phyloP scores from a whole-genome alignment of 2,888 invertebrate species.

The Ernsta delagoae region DNA sequence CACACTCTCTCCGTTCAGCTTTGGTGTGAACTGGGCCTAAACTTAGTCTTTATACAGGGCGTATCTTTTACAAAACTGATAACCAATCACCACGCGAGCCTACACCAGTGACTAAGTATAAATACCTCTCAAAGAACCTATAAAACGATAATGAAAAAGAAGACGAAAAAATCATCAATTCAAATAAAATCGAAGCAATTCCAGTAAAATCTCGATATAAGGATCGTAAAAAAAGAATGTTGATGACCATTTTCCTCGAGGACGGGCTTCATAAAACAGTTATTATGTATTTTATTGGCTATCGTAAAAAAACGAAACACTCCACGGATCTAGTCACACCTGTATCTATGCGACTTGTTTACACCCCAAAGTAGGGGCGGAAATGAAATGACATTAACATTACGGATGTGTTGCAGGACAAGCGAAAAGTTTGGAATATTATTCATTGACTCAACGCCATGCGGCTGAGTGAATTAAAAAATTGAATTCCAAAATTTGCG shows the following conservation, averaged over 20 bases:
- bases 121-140: constrained; percentile 1
- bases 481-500: too few species aligned
- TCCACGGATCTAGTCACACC: not conserved
- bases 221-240: constrained; percentile 7
- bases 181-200: constrained; percentile 8
- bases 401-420: too few species aligned
- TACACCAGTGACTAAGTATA: not conserved
- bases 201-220: constrained; percentile 6
- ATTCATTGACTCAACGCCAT: too few species aligned
- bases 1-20: too few species aligned
- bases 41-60: too few species aligned
- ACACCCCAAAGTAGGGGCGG: not conserved
- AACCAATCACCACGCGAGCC: not conserved
- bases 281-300: constrained; percentile 56
- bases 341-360: not conserved
- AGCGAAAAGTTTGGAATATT: too few species aligned
- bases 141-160: not conserved
- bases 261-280: constrained; percentile 32
- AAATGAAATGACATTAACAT: not conserved
- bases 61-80: too few species aligned
- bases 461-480: too few species aligned
- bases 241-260: constrained; percentile 24
- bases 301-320: constrained; percentile 39
- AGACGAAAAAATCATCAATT: not conserved
- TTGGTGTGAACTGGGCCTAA: too few species aligned